Evolutionary conservation across 2,797 vertebrate genomes (phyloP), one percentile per base, ranked within the genome.

Genomic region (Nyctibius grandis): DNA sequence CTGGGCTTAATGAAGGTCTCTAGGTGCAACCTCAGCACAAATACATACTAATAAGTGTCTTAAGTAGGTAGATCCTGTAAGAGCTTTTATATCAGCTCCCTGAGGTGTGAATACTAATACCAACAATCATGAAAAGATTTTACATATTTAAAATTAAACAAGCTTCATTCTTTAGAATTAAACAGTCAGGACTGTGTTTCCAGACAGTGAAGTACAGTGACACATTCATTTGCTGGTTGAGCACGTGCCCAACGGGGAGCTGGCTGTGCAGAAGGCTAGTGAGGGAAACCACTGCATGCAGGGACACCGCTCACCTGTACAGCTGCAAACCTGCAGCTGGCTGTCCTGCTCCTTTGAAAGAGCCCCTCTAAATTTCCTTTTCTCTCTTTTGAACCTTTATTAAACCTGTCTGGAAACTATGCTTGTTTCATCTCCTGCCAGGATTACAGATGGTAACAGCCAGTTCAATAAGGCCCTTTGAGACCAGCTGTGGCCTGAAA

Each of bases 61-160:
- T n/a, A 73, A 90, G 67, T 64, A 70, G 70, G 33, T 42, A 92
- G 70, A 51, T 74, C 31, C 47, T 85, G 11, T 53, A 80, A 85
- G 54, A 91, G 67, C 85, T 90, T 91, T 93, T 82, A 1, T 91
- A 48, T 63, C 54, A 63, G 10, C 45, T 91, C 56, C 70, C 91
- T 83, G 77, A 82, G 74, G 74, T 81, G 18, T 87, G 85, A 88
- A 54, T 90, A 82, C 36, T 91, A 76, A 91, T 90, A 75, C 65
- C 26, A 93, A 73, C 44, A 82, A 44, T 72, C 29, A 44, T 72
- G 74, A 63, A 85, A 91, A 82, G 61, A 77, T 85, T 93, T 86
- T 91, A 67, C 29, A 13, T 95, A 36, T 89, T 96, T 74, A 67
- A 87, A 94, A 89, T 85, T 13, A 68, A 94, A 82, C 0, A 1